Evolutionary conservation across 2,888 invertebrate species (phyloP), one percentile per base, ranked within the genome.

Genomic region (Aporophyla nigra): DNA sequence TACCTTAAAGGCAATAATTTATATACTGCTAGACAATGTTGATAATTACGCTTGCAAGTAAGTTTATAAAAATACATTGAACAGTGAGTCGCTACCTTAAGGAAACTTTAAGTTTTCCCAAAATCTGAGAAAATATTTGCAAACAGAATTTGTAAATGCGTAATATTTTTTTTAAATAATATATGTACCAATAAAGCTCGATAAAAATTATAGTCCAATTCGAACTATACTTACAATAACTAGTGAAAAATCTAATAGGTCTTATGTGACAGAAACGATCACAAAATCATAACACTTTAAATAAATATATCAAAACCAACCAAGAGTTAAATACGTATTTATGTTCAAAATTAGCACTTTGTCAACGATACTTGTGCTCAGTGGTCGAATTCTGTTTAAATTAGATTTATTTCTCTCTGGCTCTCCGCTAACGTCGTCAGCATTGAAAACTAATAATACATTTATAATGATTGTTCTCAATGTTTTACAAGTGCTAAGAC

Each of bases 271-370:
- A 14, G 21, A n/a, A 43, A 40, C 16, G 0, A 27, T 53, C 19
- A 53, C 58, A 56, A 27, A 51, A 70, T 33, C 21, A 66, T 40
- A 75, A 53, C 12, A 27, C 33, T 66, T 54, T 27, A 43, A 68
- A 73, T 65, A 51, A 43, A n/a, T 46, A 19, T 43, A 73, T 66
- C n/a, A 67, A 71, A 66, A 54, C 21, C 51, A 70, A 5, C 10
- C 58, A 70, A 43, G 27, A 74, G 51, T 70, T 67, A 67, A 69
- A 76, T 71, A 78, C 61, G 1, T 58, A 0, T 87, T 90, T 90
- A 87, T 88, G 85, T 66, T 76, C 77, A 73, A 79, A 87, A 84
- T 88, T 87, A 87, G 79, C 88, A 85, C 80, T 87, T 85, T 76
- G 86, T 80, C 75, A 80, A 53, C 74, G 27, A 63, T 71, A 73